Base-by-base conservation (phyloP, 2,113 vertebrate genomes). In the Morone chrysops region DNA sequence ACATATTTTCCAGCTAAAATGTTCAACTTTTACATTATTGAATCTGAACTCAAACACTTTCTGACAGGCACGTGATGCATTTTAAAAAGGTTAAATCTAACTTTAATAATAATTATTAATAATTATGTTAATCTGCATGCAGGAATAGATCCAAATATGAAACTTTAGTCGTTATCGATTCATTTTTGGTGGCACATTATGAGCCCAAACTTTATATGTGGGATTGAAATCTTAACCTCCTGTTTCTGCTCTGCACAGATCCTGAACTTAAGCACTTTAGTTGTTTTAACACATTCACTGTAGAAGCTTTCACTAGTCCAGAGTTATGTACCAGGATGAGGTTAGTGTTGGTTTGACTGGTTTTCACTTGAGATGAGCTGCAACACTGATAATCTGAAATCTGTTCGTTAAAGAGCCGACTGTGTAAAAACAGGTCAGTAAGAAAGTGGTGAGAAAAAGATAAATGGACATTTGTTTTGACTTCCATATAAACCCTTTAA, bases 231-330 rank as follows among this genome's bases (percentile, higher is more conserved):
- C 31, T 31, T 31, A 31, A 31, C 31, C 31, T 31, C 31, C 31
- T 31, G 31, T 31, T 31, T 31, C 31, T 31, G 31, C 31, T 31
- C 31, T 31, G 31, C 31, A 31, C 31, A 31, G 31, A 31, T 31
- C 31, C 38, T 57, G 59, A 63, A 41, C 7, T 45, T 1, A 1
- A 80, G 13, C 5, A 22, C 61, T 60, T 59, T 22, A 18, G 36
- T 2, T 59, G 14, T 65, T 48, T 1, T 50, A 75, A 61, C 81
- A 81, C 81, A 50, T 81, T 61, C 69, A 0, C 48, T 36, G 69
- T 0, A 22, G 10, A 53, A 53, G 16, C 5, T 3, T 22, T 62
- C 18, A 8, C 41, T 40, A 10, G 13, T 48, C n/a, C 48, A 16
- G 1, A 1, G 9, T 50, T 5, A 51, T 22, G 38, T 4, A 43